These are phyloP conservation scores for Fregata magnificens DNA, from an alignment of 2,113 vertebrate genomes.

Conservation along the genomic window DNA sequence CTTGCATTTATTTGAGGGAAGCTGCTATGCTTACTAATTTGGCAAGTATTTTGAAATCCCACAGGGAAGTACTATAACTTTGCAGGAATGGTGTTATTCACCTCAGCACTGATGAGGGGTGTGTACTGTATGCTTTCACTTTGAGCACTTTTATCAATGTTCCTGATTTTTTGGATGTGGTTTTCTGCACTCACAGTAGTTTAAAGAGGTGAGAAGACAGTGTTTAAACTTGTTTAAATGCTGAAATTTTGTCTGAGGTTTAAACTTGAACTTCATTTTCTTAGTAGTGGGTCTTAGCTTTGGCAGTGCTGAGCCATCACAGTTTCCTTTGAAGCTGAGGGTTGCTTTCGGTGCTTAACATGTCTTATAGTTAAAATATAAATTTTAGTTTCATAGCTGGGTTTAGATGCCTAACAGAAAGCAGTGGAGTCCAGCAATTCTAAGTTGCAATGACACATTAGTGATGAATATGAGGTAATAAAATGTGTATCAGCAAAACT, in stretches of 20 bases:
- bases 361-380: background rate
- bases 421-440: background rate
- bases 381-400: background rate
- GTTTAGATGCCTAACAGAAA: background rate
- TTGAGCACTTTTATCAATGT: background rate
- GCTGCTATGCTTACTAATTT: background rate
- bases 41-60: background rate
- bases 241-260: background rate
- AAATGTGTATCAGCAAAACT: background rate
- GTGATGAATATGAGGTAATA: background rate
- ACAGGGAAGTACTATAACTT: background rate
- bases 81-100: background rate
- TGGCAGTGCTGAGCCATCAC: background rate
- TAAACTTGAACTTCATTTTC: background rate
- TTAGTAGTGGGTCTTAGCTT: background rate
- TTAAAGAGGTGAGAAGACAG: background rate
- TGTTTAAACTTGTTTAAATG: background rate
- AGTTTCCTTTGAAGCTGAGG: background rate
- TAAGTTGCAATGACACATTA: background rate
- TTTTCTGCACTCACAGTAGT: background rate
- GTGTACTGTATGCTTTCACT: background rate
- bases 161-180: background rate
- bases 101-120: background rate
- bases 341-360: background rate
- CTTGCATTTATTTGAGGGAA: background rate